phyloP scores from a whole-genome alignment of 2,113 vertebrate species.

The Thinocorus orbignyianus region DNA sequence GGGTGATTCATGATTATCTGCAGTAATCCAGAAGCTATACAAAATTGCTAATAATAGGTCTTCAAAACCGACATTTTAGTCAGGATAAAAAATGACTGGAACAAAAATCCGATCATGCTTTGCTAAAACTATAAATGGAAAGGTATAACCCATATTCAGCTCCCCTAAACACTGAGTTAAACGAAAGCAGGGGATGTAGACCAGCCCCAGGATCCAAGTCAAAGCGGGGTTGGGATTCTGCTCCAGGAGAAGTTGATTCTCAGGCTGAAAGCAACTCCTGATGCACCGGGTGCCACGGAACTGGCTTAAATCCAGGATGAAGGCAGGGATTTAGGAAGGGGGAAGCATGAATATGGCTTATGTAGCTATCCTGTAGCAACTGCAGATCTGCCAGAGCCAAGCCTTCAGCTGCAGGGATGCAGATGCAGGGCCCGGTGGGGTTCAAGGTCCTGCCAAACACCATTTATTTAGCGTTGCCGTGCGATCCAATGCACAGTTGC shows the following conservation, averaged over 20 bases:
- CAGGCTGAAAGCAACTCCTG: neutral
- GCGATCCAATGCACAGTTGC: neutral
- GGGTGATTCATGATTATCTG: slow-evolving; percentile 67
- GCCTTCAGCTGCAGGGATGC: neutral
- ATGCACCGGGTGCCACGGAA: neutral
- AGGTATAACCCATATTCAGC: slow-evolving; percentile 51
- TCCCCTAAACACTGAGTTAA: slow-evolving; percentile 18
- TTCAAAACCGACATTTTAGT: slow-evolving; percentile 58
- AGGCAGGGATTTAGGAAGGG: neutral
- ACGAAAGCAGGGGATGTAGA: slow-evolving; percentile 2
- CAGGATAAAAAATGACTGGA: slow-evolving; percentile 54
- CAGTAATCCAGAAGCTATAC: slow-evolving; percentile 64
- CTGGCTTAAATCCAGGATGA: neutral
- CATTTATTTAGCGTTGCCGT: neutral
- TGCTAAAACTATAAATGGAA: slow-evolving; percentile 61
- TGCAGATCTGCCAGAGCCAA: neutral
- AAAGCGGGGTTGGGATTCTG: neutral
- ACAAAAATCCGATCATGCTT: slow-evolving; percentile 42
- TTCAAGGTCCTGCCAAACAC: neutral
- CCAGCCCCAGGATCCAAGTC: neutral
- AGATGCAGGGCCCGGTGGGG: neutral
- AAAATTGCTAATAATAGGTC: slow-evolving; percentile 66
- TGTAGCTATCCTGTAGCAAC: neutral
- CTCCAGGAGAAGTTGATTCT: neutral
- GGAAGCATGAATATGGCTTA: neutral